Percentiles rank a stretch among this genome's conserved stretches.
These are phyloP conservation scores for Etia nguti DNA, from an alignment of 2,113 vertebrate genomes.

Conservation along the genomic window DNA sequence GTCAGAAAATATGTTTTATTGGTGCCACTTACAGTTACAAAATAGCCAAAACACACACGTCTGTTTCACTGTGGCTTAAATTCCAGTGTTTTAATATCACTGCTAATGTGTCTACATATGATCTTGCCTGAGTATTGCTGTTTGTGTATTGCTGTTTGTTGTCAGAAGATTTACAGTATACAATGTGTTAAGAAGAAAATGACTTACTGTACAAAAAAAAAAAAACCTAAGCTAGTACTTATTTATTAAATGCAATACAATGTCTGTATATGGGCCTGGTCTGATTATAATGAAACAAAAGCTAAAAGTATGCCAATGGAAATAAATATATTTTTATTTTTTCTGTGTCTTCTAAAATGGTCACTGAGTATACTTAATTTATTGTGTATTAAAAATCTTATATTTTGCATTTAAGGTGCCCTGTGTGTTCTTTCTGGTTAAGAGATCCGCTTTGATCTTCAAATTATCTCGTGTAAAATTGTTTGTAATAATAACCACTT, in stretches of 20 bases:
- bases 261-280: slow-evolving; percentile 51
- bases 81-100: slow-evolving; percentile 39
- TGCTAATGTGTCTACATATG: slow-evolving; percentile 54
- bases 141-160: slow-evolving; percentile 60
- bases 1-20: not conserved
- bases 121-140: slow-evolving; percentile 55
- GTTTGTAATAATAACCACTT: not conserved
- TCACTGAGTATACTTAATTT: slow-evolving; percentile 59
- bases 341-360: slow-evolving; percentile 57
- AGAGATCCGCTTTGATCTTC: not conserved
- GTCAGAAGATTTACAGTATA: slow-evolving; percentile 52
- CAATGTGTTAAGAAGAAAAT: slow-evolving; percentile 35
- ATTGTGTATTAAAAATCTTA: slow-evolving; percentile 71
- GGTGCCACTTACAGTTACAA: not conserved
- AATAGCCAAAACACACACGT: slow-evolving; percentile 1
- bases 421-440: not conserved
- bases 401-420: slow-evolving; percentile 62
- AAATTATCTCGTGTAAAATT: not conserved
- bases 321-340: slow-evolving; percentile 62
- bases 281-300: slow-evolving; percentile 28
- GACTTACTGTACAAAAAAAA: slow-evolving; percentile 42
- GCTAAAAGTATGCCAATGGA: slow-evolving; percentile 41
- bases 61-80: slow-evolving; percentile 30
- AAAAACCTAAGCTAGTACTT: slow-evolving; percentile 27
- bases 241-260: slow-evolving; percentile 63